phyloP scores from a whole-genome alignment of 2,797 vertebrate species.

The Gymnoscopelus microlampas region DNA sequence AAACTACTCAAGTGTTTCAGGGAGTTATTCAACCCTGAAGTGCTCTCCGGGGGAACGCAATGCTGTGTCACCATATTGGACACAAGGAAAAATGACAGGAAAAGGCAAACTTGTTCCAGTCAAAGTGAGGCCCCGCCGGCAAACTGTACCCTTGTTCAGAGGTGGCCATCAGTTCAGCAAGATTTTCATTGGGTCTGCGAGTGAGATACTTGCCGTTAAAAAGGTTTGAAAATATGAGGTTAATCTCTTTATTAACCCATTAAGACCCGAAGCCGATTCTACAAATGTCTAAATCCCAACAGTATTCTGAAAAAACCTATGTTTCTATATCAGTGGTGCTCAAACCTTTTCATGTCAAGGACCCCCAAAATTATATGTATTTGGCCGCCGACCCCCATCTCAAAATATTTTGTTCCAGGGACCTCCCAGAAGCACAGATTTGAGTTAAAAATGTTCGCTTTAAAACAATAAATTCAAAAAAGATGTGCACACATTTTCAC shows the following conservation, averaged over 20 bases:
- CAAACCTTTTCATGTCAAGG: too few relatives aligned
- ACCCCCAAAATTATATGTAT: too few relatives aligned
- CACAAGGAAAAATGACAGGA: slow-evolving; percentile 37
- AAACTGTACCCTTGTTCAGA: slow-evolving; percentile 7
- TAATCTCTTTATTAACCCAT: background rate
- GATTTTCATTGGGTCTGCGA: background rate
- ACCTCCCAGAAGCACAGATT: too few relatives aligned
- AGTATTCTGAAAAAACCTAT: too few relatives aligned
- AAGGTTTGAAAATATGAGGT: background rate
- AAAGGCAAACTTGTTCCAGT: slow-evolving; percentile 31
- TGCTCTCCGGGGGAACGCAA: slow-evolving; percentile 37
- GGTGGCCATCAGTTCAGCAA: background rate
- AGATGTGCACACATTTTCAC: too few relatives aligned
- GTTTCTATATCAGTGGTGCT: too few relatives aligned
- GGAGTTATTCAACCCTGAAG: slow-evolving; percentile 51
- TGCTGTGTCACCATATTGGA: slow-evolving; percentile 56
- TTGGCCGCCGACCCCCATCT: too few relatives aligned
- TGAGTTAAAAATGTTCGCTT: too few relatives aligned
- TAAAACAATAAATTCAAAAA: too few relatives aligned
- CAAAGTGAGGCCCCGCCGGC: slow-evolving; percentile 15
- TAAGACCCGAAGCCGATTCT: too few relatives aligned
- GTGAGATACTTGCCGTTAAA: background rate
- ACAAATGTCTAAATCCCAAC: too few relatives aligned
- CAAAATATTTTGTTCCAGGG: too few relatives aligned
- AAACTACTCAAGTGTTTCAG: slow-evolving; percentile 45